Evolutionary conservation across 2,113 vertebrate genomes (phyloP).

Genomic region (Alethe castanea): DNA sequence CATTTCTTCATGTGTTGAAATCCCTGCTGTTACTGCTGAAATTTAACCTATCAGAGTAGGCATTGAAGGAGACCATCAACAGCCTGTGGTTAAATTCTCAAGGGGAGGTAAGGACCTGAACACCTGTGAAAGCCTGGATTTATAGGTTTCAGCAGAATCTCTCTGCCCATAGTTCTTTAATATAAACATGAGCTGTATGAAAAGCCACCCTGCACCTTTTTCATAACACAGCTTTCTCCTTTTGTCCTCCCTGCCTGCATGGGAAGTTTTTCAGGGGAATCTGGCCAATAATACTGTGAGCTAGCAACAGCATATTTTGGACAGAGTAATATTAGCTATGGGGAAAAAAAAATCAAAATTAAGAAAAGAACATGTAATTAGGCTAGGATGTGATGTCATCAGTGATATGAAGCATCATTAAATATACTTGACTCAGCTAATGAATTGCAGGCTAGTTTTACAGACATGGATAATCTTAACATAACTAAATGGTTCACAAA

Average conservation of each 20-base stretch:
- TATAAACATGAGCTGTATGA: background rate
- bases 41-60: background rate
- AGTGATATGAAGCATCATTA: background rate
- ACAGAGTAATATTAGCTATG: background rate
- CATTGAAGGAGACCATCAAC: background rate
- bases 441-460: background rate
- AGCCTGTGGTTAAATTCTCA: background rate
- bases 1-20: background rate
- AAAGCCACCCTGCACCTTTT: background rate
- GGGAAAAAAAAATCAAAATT: background rate
- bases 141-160: background rate
- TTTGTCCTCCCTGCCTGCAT: background rate
- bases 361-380: background rate
- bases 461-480: background rate
- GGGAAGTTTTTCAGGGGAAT: background rate
- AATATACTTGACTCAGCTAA: background rate
- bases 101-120: background rate
- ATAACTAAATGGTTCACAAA: background rate
- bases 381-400: background rate
- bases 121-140: conserved; percentile 4
- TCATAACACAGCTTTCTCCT: background rate
- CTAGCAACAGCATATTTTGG: background rate
- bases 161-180: background rate
- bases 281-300: background rate
- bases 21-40: background rate